Percentiles rank a stretch among this genome's conserved stretches.
These are phyloP conservation scores for Anas georgica DNA, from an alignment of 2,797 vertebrate genomes.

Conservation along the genomic window DNA sequence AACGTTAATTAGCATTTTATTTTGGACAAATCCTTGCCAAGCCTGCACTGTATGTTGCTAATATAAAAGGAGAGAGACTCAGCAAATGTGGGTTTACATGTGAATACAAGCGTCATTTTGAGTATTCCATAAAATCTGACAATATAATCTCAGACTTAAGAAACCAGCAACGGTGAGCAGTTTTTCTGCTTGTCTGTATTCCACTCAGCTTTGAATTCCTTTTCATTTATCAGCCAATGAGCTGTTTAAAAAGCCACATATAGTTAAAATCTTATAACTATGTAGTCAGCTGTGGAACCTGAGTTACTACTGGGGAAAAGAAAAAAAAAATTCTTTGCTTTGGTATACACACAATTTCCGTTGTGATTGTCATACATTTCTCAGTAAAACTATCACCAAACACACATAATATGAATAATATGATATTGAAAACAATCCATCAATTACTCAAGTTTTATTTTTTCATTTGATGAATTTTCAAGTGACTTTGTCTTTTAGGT, in stretches of 20 bases:
- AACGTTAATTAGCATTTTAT: conserved; percentile 68
- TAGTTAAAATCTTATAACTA: not conserved
- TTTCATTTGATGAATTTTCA: not conserved
- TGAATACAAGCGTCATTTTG: not conserved
- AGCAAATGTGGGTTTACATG: not conserved
- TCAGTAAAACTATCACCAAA: not conserved
- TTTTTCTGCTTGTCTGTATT: conserved; percentile 15
- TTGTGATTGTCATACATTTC: not conserved
- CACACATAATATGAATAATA: not conserved
- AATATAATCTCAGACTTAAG: not conserved
- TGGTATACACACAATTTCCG: not conserved
- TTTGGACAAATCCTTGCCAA: conserved; percentile 48
- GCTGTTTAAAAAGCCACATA: not conserved
- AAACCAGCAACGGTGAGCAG: not conserved
- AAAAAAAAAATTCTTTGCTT: not conserved
- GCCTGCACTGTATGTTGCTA: conserved; percentile 13
- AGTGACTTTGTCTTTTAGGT: not conserved
- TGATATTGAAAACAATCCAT: not conserved
- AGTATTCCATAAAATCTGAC: conserved; percentile 8
- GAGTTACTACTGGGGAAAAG: not conserved
- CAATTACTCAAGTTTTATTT: not conserved
- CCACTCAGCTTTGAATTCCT: not conserved
- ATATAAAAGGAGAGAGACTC: not conserved
- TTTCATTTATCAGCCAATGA: conserved; percentile 19
- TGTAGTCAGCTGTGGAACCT: not conserved